phyloP scores from a whole-genome alignment of 2,797 vertebrate species.

The Danio jaintianensis region DNA sequence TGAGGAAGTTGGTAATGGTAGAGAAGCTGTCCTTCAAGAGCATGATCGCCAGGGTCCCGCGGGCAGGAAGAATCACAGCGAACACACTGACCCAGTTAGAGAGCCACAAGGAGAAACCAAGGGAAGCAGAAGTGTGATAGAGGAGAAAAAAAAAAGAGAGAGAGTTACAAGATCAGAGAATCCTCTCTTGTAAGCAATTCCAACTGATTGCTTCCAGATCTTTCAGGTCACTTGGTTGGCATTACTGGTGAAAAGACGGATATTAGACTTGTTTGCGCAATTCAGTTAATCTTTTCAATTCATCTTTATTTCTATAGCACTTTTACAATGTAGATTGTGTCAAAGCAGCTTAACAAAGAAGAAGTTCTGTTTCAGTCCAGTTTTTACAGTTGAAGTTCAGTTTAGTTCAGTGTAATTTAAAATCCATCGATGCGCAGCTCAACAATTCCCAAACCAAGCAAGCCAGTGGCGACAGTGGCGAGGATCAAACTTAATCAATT shows the following conservation, averaged over 20 bases:
- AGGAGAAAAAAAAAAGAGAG: neutral
- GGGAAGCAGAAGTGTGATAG: neutral
- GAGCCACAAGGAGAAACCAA: conserved; percentile 17
- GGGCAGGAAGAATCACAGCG: conserved; percentile 1
- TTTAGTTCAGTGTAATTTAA: too few species aligned
- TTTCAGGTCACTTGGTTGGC: conserved; percentile 29
- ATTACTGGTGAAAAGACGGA: conserved; percentile 30
- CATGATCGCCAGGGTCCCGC: conserved; percentile 11
- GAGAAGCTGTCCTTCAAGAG: conserved; percentile 40
- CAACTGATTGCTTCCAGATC: neutral
- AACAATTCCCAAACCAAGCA: too few species aligned
- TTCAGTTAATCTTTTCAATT: too few species aligned
- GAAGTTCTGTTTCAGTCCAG: too few species aligned
- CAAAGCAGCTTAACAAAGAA: too few species aligned
- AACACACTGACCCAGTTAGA: conserved; percentile 56
- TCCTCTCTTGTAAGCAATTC: conserved; percentile 9
- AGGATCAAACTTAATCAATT: too few species aligned
- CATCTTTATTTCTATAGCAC: too few species aligned
- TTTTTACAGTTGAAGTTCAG: too few species aligned
- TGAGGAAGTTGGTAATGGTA: conserved; percentile 20
- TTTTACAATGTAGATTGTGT: too few species aligned
- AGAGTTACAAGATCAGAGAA: conserved; percentile 29
- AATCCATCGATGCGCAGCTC: too few species aligned
- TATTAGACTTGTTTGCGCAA: too few species aligned
- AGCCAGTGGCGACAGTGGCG: too few species aligned